Evolutionary conservation across 2,888 invertebrate genomes (phyloP).

Genomic region (Macropis europaea): DNA sequence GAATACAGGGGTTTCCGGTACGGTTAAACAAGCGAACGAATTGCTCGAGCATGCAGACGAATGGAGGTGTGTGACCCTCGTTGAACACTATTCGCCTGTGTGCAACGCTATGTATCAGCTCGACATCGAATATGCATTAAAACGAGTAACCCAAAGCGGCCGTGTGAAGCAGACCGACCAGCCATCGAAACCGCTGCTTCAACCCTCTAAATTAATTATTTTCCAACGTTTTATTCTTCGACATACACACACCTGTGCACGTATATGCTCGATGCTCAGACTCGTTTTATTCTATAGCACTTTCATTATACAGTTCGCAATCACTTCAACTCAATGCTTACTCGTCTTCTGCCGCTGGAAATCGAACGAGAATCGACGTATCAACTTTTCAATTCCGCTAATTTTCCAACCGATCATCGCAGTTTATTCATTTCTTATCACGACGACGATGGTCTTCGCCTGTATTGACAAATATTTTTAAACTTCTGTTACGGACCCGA

Average conservation of each 20-base stretch:
- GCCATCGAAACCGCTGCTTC: not conserved
- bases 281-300: constrained; percentile 2
- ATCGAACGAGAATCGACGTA: not conserved
- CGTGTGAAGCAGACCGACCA: not conserved
- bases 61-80: constrained; percentile 26
- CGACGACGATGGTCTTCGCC: too few species aligned
- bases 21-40: constrained; percentile 26
- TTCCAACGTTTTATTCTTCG: constrained; percentile 18
- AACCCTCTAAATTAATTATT: constrained; percentile 45
- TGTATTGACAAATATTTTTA: too few species aligned
- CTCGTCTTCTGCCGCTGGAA: not conserved
- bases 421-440: too few species aligned
- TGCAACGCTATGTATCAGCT: not conserved
- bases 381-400: not conserved
- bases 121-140: constrained; percentile 72
- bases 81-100: not conserved
- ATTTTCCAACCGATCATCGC: too few species aligned
- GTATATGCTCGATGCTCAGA: not conserved
- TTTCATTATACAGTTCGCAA: constrained; percentile 5
- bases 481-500: too few species aligned
- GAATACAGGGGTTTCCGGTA: constrained; percentile 34
- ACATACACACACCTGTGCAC: not conserved
- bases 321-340: not conserved
- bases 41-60: constrained; percentile 5
- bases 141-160: constrained; percentile 52